phyloP scores from a whole-genome alignment of 1,140 invertebrate species.

The Euura saliciscinereae region DNA sequence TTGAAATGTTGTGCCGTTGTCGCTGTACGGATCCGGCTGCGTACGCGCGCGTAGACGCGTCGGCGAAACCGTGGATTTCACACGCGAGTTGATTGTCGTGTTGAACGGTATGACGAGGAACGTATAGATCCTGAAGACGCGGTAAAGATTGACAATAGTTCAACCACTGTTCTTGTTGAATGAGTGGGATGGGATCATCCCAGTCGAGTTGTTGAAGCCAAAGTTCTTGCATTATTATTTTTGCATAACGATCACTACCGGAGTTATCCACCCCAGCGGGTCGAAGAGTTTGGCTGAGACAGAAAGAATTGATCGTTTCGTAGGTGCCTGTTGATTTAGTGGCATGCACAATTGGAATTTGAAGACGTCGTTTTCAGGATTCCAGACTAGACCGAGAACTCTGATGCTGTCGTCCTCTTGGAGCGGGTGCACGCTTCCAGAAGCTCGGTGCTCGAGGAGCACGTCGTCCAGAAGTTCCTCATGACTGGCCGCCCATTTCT shows the following conservation, averaged over 20 bases:
- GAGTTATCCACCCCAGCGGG: constrained; percentile 41
- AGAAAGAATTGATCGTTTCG: constrained; percentile 40
- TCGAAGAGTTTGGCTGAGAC: constrained; percentile 43
- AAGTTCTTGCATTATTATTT: constrained; percentile 44
- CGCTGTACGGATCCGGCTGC: no score
- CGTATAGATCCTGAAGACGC: constrained; percentile 20
- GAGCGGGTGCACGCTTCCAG: constrained; percentile 11
- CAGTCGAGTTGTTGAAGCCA: constrained; percentile 39
- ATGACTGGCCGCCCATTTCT: constrained; percentile 45
- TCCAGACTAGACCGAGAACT: constrained; percentile 40
- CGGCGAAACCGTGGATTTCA: constrained; percentile 40
- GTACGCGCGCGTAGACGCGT: constrained; percentile 32
- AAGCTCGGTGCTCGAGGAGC: no score
- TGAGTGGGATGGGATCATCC: constrained; percentile 36
- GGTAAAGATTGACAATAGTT: no score
- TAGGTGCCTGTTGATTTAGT: neutral
- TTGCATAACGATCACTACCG: constrained; percentile 44
- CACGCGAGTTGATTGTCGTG: constrained; percentile 16
- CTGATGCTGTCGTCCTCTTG: constrained; percentile 27
- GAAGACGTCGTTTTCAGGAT: constrained; percentile 29
- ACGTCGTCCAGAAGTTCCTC: constrained; percentile 29
- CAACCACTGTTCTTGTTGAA: constrained; percentile 28
- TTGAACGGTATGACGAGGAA: neutral
- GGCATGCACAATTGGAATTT: constrained; percentile 12
- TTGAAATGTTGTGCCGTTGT: no score